Percentiles rank a stretch among this genome's conserved stretches.
Conservation (phyloP, 2,113 vertebrate species). For the Clinocottus analis region DNA sequence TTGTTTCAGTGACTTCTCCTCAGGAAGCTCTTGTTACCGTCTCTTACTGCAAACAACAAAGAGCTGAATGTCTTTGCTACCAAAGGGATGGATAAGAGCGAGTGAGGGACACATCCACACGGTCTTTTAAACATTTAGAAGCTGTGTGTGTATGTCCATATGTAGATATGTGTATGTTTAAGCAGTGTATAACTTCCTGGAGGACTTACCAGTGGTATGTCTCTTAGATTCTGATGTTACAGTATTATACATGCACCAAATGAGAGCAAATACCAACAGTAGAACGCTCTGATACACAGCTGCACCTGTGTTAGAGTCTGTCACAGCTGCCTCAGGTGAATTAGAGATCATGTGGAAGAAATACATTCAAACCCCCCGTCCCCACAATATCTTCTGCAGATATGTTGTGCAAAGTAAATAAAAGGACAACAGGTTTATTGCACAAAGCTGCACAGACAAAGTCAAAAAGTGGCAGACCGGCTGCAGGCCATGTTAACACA, state of each 20-base stretch:
- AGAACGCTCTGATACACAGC: background rate
- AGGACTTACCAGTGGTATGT: slow-evolving; percentile 1
- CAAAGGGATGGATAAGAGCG: slow-evolving; percentile 45
- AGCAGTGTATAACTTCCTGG: background rate
- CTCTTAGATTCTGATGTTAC: slow-evolving; percentile 25
- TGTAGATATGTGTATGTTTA: background rate
- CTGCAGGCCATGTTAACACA: background rate
- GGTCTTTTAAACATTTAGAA: slow-evolving; percentile 21
- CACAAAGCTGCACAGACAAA: background rate
- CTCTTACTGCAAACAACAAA: slow-evolving; percentile 65
- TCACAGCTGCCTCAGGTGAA: background rate
- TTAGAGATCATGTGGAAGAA: background rate
- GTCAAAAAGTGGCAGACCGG: background rate
- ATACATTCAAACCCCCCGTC: background rate
- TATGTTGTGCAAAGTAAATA: background rate
- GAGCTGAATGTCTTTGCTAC: slow-evolving; percentile 70
- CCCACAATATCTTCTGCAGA: background rate
- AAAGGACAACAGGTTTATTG: background rate
- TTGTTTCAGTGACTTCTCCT: slow-evolving; percentile 58
- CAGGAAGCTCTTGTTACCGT: slow-evolving; percentile 74
- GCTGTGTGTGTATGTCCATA: slow-evolving; percentile 4
- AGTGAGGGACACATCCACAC: slow-evolving; percentile 40
- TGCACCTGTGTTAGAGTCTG: background rate
- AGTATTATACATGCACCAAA: slow-evolving; percentile 24
- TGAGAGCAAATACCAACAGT: slow-evolving; percentile 9